These are phyloP conservation scores for Urocynchramus pylzowi DNA, from an alignment of 2,113 vertebrate species.

Conservation along the genomic window DNA sequence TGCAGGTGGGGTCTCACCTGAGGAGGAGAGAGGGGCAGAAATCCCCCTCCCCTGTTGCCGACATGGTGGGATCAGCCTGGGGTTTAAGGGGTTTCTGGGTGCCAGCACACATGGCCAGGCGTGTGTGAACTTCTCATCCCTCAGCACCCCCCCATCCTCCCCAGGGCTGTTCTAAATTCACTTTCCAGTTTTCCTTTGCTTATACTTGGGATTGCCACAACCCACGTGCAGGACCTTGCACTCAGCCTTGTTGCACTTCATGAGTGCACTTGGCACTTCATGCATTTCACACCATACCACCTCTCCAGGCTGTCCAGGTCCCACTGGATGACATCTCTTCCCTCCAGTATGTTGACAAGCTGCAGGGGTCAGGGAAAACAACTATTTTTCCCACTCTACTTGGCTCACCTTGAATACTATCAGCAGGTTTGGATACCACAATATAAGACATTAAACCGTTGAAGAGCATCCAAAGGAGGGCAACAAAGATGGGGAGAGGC, in stretches of 20 bases:
- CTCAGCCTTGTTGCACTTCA: neutral
- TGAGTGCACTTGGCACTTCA: too few relatives aligned
- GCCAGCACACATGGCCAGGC: neutral
- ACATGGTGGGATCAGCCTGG: neutral
- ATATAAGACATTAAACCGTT: neutral
- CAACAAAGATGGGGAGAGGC: neutral
- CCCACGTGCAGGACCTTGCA: neutral
- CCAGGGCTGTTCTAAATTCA: neutral
- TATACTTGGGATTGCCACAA: neutral
- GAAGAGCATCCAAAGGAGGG: neutral
- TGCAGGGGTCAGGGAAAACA: neutral
- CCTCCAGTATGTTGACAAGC: neutral
- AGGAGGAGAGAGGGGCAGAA: neutral
- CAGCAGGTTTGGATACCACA: neutral
- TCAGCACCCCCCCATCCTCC: neutral
- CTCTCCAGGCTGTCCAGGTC: neutral
- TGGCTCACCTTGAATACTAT: neutral
- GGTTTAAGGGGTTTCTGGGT: neutral
- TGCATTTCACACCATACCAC: too few relatives aligned
- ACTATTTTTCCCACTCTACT: neutral
- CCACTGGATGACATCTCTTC: neutral
- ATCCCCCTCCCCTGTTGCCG: accelerated
- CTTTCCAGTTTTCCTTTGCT: neutral
- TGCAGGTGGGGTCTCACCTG: neutral
- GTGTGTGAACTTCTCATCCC: neutral